Percentiles rank a stretch among this genome's conserved stretches.
phyloP scores from a whole-genome alignment of 2,797 vertebrate species.

The Epinephelus coioides region DNA sequence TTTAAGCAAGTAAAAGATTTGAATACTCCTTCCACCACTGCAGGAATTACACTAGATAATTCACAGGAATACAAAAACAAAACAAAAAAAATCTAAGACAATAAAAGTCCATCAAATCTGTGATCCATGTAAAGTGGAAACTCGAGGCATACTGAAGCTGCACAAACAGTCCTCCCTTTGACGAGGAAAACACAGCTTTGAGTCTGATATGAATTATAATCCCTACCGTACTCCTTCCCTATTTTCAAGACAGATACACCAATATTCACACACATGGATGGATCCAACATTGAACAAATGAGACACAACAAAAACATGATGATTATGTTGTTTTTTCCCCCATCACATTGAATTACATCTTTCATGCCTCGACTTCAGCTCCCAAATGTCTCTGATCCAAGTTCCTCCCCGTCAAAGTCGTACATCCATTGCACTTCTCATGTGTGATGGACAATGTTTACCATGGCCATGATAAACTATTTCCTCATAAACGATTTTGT shows the following conservation, averaged over 20 bases:
- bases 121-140: slow-evolving; percentile 35
- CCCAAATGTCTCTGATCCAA: slow-evolving; percentile 50
- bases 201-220: slow-evolving; percentile 51
- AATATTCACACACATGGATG: slow-evolving; percentile 57
- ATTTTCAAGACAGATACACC: slow-evolving; percentile 52
- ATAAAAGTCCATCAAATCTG: slow-evolving; percentile 26
- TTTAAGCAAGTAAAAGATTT: not conserved
- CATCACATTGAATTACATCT: slow-evolving; percentile 63
- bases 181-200: slow-evolving; percentile 55
- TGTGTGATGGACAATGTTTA: slow-evolving; percentile 83
- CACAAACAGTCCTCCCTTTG: slow-evolving; percentile 41
- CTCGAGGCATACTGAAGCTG: slow-evolving; percentile 19
- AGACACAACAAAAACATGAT: slow-evolving; percentile 60
- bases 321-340: slow-evolving; percentile 44
- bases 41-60: not conserved
- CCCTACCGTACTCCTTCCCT: slow-evolving; percentile 5
- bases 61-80: slow-evolving; percentile 8
- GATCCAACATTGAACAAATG: slow-evolving; percentile 57
- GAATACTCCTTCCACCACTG: not conserved
- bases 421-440: slow-evolving; percentile 68
- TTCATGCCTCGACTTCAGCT: slow-evolving; percentile 58
- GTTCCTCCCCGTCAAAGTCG: slow-evolving; percentile 57
- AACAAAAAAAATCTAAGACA: not conserved
- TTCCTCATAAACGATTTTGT: slow-evolving; percentile 89
- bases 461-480: slow-evolving; percentile 87